Evolutionary conservation across 2,797 vertebrate species (phyloP).

Genomic region (Ctenopoma kingsleyae): DNA sequence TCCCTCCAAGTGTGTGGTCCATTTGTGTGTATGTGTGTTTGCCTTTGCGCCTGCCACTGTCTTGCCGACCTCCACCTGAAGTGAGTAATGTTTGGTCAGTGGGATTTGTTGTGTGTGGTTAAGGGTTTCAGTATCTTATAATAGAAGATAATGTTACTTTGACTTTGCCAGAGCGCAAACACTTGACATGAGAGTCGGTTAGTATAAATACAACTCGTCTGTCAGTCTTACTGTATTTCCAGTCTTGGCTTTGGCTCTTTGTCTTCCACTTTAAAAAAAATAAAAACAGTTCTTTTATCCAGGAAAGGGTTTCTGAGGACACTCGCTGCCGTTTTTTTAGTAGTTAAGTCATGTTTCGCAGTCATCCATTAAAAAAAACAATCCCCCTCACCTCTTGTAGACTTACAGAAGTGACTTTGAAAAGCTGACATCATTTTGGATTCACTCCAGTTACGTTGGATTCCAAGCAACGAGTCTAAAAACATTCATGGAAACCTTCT

Average conservation of each 20-base stretch:
- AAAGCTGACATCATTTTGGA: background rate
- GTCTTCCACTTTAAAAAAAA: background rate
- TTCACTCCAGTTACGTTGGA: background rate
- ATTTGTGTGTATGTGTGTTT: slow-evolving; percentile 23
- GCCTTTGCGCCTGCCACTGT: slow-evolving; percentile 31
- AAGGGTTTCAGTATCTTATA: slow-evolving; percentile 40
- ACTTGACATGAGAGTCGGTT: slow-evolving; percentile 35
- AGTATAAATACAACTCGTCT: slow-evolving; percentile 17
- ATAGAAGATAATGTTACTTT: slow-evolving; percentile 44
- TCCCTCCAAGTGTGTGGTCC: slow-evolving; percentile 57
- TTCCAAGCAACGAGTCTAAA: no score
- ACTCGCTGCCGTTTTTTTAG: background rate
- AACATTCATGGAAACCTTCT: background rate
- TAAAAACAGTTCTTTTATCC: slow-evolving; percentile 1
- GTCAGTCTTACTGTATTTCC: slow-evolving; percentile 25
- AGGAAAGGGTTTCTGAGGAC: slow-evolving; percentile 26
- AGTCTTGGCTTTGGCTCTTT: slow-evolving; percentile 45
- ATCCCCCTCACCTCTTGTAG: background rate
- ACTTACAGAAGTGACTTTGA: background rate
- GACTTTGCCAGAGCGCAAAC: slow-evolving; percentile 52
- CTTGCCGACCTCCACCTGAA: slow-evolving; percentile 49
- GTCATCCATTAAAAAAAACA: background rate
- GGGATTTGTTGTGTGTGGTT: slow-evolving; percentile 61
- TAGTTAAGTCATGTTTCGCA: background rate
- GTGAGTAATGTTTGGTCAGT: slow-evolving; percentile 73